Conservation (phyloP, 92 coral and sea anemone species). For the Pocillopora meandrina region DNA sequence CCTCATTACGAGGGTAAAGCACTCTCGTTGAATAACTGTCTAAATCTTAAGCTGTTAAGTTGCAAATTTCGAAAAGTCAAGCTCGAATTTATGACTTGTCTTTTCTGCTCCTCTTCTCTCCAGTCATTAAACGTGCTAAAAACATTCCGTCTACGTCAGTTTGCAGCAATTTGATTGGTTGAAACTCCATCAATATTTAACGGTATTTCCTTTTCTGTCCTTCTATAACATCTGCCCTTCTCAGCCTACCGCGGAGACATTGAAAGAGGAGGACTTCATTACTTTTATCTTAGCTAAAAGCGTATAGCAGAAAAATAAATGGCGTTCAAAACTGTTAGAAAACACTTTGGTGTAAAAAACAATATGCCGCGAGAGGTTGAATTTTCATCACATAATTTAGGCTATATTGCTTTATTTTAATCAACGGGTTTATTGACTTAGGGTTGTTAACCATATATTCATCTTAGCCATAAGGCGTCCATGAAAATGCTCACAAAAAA, state of each 20-base stretch:
- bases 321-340: neutral
- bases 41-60: neutral
- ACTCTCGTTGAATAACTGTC: neutral
- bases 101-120: neutral
- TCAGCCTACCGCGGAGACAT: neutral
- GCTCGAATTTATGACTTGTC: neutral
- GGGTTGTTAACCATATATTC: neutral
- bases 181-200: slow-evolving; percentile 29
- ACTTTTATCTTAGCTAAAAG: neutral
- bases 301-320: neutral
- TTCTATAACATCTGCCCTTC: slow-evolving; percentile 27
- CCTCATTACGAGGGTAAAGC: neutral
- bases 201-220: slow-evolving; percentile 30
- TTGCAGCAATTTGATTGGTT: slow-evolving; percentile 27
- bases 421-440: slow-evolving; percentile 18
- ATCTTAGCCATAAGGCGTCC: neutral
- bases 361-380: neutral
- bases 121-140: neutral
- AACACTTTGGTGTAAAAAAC: neutral
- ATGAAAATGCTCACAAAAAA: neutral
- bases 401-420: slow-evolving; percentile 5
- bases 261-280: neutral
- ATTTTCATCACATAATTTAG: neutral
- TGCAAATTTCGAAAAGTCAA: neutral
- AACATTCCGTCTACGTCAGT: slow-evolving; percentile 10